Conservation (phyloP, 30 jellyfish, hydroid and myxozoan species). For the Pelagia noctiluca region DNA sequence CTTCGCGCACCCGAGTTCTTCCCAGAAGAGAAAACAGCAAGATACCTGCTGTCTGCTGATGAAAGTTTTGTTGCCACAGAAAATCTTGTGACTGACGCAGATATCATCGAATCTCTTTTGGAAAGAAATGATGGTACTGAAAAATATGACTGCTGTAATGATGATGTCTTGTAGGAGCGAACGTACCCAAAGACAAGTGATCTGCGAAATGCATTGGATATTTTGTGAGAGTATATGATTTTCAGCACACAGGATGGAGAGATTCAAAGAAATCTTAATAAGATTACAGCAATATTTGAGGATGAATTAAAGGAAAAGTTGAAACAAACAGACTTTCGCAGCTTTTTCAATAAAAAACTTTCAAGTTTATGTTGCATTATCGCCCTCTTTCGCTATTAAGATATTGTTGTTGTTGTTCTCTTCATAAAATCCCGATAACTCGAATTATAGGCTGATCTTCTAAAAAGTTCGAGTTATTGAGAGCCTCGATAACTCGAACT, state of each 20-base stretch:
- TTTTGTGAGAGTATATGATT: neutral
- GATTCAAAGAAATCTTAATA: neutral
- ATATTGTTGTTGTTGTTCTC: neutral
- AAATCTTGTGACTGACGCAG: neutral
- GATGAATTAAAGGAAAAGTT: conserved; percentile 1
- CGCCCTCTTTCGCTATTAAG: neutral
- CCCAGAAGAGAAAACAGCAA: neutral
- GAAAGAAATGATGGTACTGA: neutral
- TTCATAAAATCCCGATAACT: neutral
- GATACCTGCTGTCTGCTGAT: conserved; percentile 1
- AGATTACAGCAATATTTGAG: neutral
- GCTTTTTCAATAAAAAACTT: neutral
- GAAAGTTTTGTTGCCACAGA: conserved; percentile 2
- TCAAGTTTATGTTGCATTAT: neutral
- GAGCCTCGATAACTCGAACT: neutral
- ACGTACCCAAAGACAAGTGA: too few species aligned
- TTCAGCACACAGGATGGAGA: neutral
- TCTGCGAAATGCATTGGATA: too few species aligned
- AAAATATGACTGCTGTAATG: neutral
- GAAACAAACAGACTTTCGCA: neutral
- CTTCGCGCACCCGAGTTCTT: neutral
- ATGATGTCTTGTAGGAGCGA: neutral
- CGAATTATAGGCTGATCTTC: neutral
- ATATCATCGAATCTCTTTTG: neutral
- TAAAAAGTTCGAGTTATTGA: neutral